Percentiles rank a stretch among this genome's conserved stretches.
phyloP scores from a whole-genome alignment of 2,113 vertebrate species.

The Falcunculus frontatus region DNA sequence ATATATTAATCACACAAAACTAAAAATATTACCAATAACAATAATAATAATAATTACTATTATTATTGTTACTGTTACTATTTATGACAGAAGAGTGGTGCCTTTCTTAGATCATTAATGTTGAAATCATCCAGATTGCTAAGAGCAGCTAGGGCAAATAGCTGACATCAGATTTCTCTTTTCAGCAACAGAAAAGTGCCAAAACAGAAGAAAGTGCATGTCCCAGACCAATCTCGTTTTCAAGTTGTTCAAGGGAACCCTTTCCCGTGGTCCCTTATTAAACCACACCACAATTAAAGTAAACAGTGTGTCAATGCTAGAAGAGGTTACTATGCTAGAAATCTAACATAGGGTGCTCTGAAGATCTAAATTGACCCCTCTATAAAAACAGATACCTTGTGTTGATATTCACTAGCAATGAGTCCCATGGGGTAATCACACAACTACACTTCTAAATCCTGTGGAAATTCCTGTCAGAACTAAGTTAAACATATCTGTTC shows the following conservation, averaged over 20 bases:
- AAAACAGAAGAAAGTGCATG: accelerated
- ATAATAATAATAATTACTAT: neutral
- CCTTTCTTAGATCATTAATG: neutral
- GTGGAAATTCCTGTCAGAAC: neutral
- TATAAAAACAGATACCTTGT: neutral
- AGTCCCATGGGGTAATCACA: neutral
- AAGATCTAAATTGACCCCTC: neutral
- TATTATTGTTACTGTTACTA: neutral
- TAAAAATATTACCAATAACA: neutral
- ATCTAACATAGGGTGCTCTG: neutral
- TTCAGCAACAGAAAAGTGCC: neutral
- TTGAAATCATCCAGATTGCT: neutral
- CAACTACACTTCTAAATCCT: neutral
- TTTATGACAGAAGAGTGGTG: neutral
- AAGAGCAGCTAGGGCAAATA: neutral
- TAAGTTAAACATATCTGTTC: neutral
- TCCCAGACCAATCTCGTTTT: neutral
- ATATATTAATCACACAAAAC: neutral
- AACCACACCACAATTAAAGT: neutral
- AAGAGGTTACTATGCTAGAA: neutral
- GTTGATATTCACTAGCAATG: neutral
- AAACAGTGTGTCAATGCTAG: neutral
- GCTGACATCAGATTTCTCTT: neutral
- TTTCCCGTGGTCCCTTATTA: neutral
- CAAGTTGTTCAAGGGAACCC: neutral